Percentiles rank a stretch among this genome's conserved stretches.
Conservation (phyloP, 2,797 vertebrate species). For the Labeo calbasu region DNA sequence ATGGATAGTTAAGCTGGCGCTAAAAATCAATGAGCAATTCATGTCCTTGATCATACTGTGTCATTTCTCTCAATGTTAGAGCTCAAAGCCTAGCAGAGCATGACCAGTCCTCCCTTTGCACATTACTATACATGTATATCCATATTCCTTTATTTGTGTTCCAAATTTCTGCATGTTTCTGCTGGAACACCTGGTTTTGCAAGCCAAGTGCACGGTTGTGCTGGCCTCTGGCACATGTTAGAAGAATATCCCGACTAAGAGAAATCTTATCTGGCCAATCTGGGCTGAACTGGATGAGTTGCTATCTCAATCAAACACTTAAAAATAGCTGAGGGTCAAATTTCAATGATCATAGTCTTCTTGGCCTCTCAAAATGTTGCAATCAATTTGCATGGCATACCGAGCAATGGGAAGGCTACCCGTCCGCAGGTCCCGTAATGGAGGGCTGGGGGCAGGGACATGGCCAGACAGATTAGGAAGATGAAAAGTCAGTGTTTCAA, state of each 20-base stretch:
- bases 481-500: conserved; percentile 76
- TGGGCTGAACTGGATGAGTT: conserved; percentile 71
- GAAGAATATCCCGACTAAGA: conserved; percentile 57
- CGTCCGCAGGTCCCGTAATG: conserved; percentile 39
- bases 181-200: conserved; percentile 6
- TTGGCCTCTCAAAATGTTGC: conserved; percentile 74
- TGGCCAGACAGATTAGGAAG: conserved; percentile 69
- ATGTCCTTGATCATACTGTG: conserved; percentile 86
- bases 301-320: conserved; percentile 76
- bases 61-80: conserved; percentile 82
- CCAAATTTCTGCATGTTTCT: conserved; percentile 1
- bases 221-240: conserved; percentile 20
- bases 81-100: conserved; percentile 69
- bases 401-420: conserved; percentile 16
- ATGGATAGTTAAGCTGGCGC: conserved; percentile 86
- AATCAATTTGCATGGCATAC: conserved; percentile 68
- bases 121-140: conserved; percentile 46
- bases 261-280: conserved; percentile 65
- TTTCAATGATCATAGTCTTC: conserved; percentile 74
- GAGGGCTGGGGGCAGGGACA: conserved; percentile 58
- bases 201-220: neutral
- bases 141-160: conserved; percentile 25
- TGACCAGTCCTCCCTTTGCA: conserved; percentile 61
- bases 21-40: conserved; percentile 88
- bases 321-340: conserved; percentile 77